Base-by-base conservation (phyloP, 2,113 vertebrate genomes). In the Oncorhynchus kisutch region DNA sequence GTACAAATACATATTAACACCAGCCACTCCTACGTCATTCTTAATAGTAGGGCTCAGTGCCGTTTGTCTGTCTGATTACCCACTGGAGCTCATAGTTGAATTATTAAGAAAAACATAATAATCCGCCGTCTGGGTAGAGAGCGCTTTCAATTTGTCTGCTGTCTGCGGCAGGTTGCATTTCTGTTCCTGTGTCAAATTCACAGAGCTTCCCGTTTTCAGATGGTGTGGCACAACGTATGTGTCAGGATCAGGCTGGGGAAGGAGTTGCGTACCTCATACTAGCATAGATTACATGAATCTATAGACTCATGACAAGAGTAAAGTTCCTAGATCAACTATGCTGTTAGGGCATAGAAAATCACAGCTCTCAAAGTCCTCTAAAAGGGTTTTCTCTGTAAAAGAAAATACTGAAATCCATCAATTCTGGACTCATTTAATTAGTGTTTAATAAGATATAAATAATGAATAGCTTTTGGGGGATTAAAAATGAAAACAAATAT, bases 21-120 rank as follows among this genome's bases (percentile, higher is more conserved):
- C 45, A 24, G 64, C 24, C 39, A 62, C 72, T 67, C 73, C 70
- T 7, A 62, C 57, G 67, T 75, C 67, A 39, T 70, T 59, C 62
- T 72, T 76, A 72, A 80, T 73, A 66, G 67, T 6, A n/a, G 6
- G 54, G 24, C 51, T 71, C 51, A 49, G n/a, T 39, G 5, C 68
- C 14, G 22, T 75, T 62, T 22, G 57, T 45, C 29, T 73, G 31
- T 24, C 62, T 69, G 71, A 78, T 75, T 14, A 68, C 34, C 68
- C 29, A 29, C 70, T 25, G 20, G 74, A 76, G 69, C 51, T 68
- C 67, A 24, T 27, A 49, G 18, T 39, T 71, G 74, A 72, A 72
- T 72, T 72, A 79, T 64, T 25, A 82, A 45, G 77, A 67, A 75
- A 71, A 75, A 73, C 31, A 20, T 70, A 60, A 78, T 74, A 72